Base-by-base conservation (phyloP, 1,140 invertebrate species). In the Triops cancriformis region DNA sequence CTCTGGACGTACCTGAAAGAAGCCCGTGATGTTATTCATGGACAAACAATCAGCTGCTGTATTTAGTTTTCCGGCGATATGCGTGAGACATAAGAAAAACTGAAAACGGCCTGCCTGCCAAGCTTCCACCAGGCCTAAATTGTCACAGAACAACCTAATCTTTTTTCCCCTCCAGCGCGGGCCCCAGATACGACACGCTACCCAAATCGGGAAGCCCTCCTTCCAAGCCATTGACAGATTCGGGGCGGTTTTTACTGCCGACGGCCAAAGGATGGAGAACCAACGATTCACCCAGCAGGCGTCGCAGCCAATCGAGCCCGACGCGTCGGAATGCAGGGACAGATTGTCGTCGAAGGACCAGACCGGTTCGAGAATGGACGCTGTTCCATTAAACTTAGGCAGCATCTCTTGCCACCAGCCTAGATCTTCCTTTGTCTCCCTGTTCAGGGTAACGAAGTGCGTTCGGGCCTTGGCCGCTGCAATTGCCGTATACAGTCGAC, bases 91-190 rank as follows among this genome's bases (percentile, higher is more conserved):
- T n/a, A 73, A 10, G 1, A 27, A 1, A 1, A 73, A 73, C 12
- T 31, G 26, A n/a, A n/a, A 73, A 11, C 10, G n/a, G 9, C 28
- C 26, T 31, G 26, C 28, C 12, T 26, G 26, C 73, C 73, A 73
- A 1, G 28, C 28, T 10, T 73, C 26, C 26, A 26, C 26, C 26
- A 73, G 9, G n/a, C 26, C 73, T 10, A 9, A n/a, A 1, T 73
- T 73, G 73, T 73, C 73, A 1, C 73, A 73, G 26, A 73, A 73
- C 28, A 31, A 12, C n/a, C n/a, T n/a, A 31, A 73, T 73, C 1
- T 73, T 73, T 31, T n/a, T 9, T 12, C 73, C 73, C 1, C 73
- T 9, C 26, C 73, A 73, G n/a, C 10, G n/a, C 10, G 10, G 26
- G 26, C 73, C 73, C 73, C 2, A 31, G 28, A 73, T 12, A 10